Evolutionary conservation across 2,113 vertebrate genomes (phyloP), one percentile per base, ranked within the genome.

Genomic region (Columba livia): DNA sequence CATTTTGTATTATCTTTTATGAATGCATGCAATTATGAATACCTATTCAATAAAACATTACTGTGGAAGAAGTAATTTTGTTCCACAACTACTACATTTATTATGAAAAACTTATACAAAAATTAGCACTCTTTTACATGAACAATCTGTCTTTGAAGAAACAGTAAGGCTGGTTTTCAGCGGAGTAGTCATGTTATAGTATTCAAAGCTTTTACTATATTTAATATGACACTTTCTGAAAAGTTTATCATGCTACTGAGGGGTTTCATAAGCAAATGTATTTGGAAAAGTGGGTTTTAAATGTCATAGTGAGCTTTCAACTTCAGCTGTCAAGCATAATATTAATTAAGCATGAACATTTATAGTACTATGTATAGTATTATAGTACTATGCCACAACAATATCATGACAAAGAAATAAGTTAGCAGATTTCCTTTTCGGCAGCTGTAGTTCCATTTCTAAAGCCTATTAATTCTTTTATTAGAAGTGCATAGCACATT

Each of bases 1-100:
- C 78, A 95, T 91, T 91, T 89, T 95, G 48, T 95, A 95, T 79
- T 75, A 21, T 61, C 72, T 85, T 86, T 88, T 62, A 79, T 77
- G 53, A 89, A 79, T 79, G 40, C 42, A 38, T 73, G n/a, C 9
- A 50, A 34, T 72, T 81, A 73, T 42, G 57, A 90, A 92, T 87
- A 69, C 29, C 18, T 90, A 85, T 73, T 81, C 71, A 89, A 34
- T 75, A 83, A 93, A 96, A 85, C 10, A 38, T 56, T 75, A 65
- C 51, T 62, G 23, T 91, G 32, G 42, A 75, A 62, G 70, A 79
- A 85, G 25, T 74, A 1, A 79, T 80, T 95, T 89, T 84, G 75
- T 82, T 89, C 92, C 57, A 87, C 32, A 82, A 82, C 61, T 75
- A 9, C 26, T 67, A 7, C 53, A 82, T 92, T 92, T 82, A 75